A percentile compares a stretch with the other conserved stretches of the same genome.
Conservation (phyloP, 2,113 vertebrate species). For the Corapipo altera region DNA sequence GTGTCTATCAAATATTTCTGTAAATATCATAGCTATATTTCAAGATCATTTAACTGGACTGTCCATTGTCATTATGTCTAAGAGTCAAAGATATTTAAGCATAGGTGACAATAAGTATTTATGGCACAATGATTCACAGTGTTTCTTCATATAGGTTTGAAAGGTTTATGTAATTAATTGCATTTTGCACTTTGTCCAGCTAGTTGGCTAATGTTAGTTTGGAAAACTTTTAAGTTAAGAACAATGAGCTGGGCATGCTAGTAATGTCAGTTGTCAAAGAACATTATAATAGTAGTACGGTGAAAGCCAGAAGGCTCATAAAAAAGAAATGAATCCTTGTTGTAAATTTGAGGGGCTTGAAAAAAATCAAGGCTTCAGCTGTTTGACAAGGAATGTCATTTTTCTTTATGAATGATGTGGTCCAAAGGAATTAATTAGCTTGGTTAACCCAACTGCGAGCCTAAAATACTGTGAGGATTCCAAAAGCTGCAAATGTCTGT, state of each 20-base stretch:
- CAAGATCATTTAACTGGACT: not conserved
- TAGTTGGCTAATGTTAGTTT: not conserved
- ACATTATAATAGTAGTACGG: not conserved
- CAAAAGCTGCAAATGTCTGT: not conserved
- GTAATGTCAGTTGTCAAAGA: not conserved
- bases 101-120: not conserved
- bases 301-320: not conserved
- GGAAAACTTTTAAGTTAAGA: not conserved
- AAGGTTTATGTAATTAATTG: not conserved
- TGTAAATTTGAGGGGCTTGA: not conserved
- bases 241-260: not conserved
- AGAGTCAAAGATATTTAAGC: not conserved
- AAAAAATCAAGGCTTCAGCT: not conserved
- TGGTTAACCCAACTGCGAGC: not conserved
- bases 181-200: not conserved
- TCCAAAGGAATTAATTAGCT: slow-evolving; percentile 22
- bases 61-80: not conserved
- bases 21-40: not conserved
- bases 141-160: not conserved
- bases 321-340: not conserved
- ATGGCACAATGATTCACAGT: not conserved
- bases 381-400: not conserved
- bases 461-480: not conserved
- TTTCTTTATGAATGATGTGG: not conserved
- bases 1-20: not conserved